Base-by-base conservation (phyloP, 2,888 invertebrate genomes). In the Panopea generosa region DNA sequence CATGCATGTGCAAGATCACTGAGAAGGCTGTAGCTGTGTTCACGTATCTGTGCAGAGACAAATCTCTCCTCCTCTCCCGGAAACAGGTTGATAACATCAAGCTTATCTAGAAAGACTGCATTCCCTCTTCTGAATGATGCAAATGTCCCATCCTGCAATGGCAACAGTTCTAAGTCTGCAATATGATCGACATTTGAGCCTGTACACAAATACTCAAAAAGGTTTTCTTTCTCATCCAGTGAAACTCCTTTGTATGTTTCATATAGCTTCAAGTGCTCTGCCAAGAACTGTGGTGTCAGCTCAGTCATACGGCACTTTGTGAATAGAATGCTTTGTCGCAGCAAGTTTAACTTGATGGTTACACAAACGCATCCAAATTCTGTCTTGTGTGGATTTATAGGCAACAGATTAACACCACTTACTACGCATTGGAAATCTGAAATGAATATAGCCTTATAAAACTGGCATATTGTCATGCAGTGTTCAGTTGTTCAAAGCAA, bases 51-150 rank as follows among this genome's bases (percentile, higher is more conserved):
- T n/a, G 20, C 56, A 3, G 56, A 65, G 16, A 79, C 29, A 20
- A 75, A 56, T 0, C 7, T n/a, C 4, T 53, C 68, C 18, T 76
- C 73, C 45, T 62, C 52, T 14, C 76, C 69, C 14, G 70, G 70
- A 27, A 80, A 66, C 27, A 80, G 38, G 27, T 43, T 26, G 22
- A 57, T 55, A 24, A 18, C 52, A 18, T 56, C 52, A 43, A 40
- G 24, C 14, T 40, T 50, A 18, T 53, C 56, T n/a, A 68, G 14
- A 43, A 65, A 71, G 11, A 77, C 29, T 7, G 45, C 45, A 3
- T 33, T 33, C 2, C 29, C 49, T 6, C 14, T 16, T 6, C 33
- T 43, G 27, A 81, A 68, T 26, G 33, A 16, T 4, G 43, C 45
- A 45, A 74, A 77, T 6, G 22, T 33, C 0, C 71, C 68, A 63